Percentiles rank a stretch among this genome's conserved stretches.
Evolutionary conservation across 2,113 vertebrate genomes (phyloP).

Genomic region (Scartelaos histophorus): DNA sequence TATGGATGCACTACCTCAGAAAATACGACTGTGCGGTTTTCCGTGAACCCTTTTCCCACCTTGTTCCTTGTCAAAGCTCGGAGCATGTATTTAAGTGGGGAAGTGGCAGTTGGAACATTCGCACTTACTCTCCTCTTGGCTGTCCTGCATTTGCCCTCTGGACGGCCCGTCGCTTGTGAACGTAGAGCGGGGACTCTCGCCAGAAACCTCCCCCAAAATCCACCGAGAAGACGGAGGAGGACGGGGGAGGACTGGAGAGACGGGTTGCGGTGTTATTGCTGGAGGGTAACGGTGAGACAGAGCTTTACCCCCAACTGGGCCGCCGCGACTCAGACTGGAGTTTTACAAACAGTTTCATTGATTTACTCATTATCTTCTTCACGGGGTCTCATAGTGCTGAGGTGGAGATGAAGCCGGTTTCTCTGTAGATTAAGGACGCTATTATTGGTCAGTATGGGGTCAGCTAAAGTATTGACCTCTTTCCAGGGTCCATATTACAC

Average conservation of each 20-base stretch:
- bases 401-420: constrained; percentile 29
- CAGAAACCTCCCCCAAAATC: constrained; percentile 16
- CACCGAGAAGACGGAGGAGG: constrained; percentile 11
- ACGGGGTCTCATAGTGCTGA: constrained; percentile 80
- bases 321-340: constrained; percentile 87
- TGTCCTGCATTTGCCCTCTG: constrained; percentile 9
- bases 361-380: constrained; percentile 92
- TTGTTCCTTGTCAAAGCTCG: constrained; percentile 30
- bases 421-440: too few species aligned
- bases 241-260: background rate
- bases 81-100: constrained; percentile 12
- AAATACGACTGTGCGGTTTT: background rate
- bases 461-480: too few species aligned
- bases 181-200: constrained; percentile 22
- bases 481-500: too few species aligned
- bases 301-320: constrained; percentile 90
- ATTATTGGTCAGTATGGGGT: too few species aligned
- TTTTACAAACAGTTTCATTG: constrained; percentile 92
- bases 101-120: constrained; percentile 29
- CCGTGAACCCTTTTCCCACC: constrained; percentile 16
- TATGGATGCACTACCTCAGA: background rate
- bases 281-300: constrained; percentile 81
- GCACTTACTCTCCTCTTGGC: background rate
- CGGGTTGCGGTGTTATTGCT: constrained; percentile 46
- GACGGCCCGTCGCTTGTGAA: constrained; percentile 20